A percentile compares a stretch with the other conserved stretches of the same genome.
These are phyloP conservation scores for Hartigia nigra DNA, from an alignment of 2,888 invertebrate genomes.

Conservation along the genomic window DNA sequence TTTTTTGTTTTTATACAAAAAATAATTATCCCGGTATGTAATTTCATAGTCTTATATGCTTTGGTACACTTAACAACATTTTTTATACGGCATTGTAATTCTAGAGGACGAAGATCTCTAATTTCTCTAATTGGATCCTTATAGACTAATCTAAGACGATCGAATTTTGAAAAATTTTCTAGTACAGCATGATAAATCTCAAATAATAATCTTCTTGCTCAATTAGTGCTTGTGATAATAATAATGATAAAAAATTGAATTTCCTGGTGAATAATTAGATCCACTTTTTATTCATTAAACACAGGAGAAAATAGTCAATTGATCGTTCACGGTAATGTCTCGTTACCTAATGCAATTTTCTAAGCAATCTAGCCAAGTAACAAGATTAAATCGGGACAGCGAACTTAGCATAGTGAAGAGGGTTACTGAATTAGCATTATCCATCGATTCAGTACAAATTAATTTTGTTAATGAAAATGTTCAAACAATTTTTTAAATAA, in stretches of 20 bases:
- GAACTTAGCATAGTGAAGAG: background rate
- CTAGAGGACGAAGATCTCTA: conserved; percentile 1
- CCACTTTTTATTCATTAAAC: background rate
- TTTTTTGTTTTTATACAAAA: background rate
- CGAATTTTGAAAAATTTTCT: no score
- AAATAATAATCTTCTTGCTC: no score
- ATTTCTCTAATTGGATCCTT: background rate
- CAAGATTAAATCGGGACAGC: background rate
- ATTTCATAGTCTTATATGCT: background rate
- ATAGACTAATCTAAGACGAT: no score
- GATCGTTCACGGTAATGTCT: background rate
- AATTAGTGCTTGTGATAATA: no score
- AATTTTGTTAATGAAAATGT: background rate
- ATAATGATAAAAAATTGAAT: no score
- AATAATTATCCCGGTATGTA: background rate
- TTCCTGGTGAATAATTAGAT: background rate
- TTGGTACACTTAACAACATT: background rate
- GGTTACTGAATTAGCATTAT: background rate
- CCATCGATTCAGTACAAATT: background rate
- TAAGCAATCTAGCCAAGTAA: background rate
- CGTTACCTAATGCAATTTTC: background rate
- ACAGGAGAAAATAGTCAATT: background rate
- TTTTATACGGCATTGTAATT: background rate
- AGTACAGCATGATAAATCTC: no score
- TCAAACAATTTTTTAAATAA: no score